Evolutionary conservation across 92 coral and sea anemone species (phyloP).

Genomic region (Siderastrea siderea): DNA sequence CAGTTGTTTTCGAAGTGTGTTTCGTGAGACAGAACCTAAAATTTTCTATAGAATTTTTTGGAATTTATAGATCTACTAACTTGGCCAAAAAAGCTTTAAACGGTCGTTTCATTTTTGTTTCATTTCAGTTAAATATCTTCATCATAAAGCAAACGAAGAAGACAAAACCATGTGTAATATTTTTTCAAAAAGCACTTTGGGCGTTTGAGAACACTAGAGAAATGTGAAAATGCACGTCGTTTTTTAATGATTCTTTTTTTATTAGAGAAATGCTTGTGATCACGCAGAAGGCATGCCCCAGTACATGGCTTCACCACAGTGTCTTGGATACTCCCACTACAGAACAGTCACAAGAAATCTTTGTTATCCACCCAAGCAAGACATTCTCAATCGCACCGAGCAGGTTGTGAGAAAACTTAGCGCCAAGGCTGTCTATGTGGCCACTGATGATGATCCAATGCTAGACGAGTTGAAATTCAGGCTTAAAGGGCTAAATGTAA

Average conservation of each 20-base stretch:
- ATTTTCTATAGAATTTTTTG: too few relatives aligned
- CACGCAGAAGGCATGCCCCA: slow-evolving; percentile 73
- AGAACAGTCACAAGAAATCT: slow-evolving; percentile 75
- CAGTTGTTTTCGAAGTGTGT: too few relatives aligned
- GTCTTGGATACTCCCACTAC: slow-evolving; percentile 85
- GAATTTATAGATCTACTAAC: too few relatives aligned
- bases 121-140: neutral
- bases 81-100: too few relatives aligned
- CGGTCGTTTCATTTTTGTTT: too few relatives aligned
- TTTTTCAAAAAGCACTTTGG: neutral
- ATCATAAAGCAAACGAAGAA: neutral
- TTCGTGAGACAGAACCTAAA: too few relatives aligned
- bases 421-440: slow-evolving; percentile 87
- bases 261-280: slow-evolving; percentile 83
- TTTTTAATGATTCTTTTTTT: neutral
- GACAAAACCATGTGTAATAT: neutral
- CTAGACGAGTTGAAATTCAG: slow-evolving; percentile 59
- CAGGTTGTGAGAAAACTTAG: slow-evolving; percentile 51
- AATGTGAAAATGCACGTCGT: neutral
- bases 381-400: slow-evolving; percentile 70
- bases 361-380: slow-evolving; percentile 83
- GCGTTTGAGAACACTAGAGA: too few relatives aligned
- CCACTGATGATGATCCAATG: slow-evolving; percentile 93
- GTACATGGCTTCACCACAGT: slow-evolving; percentile 94
- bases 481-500: slow-evolving; percentile 57